Evolutionary conservation across 1,140 invertebrate species (phyloP).

Genomic region (Antheraea pernyi): DNA sequence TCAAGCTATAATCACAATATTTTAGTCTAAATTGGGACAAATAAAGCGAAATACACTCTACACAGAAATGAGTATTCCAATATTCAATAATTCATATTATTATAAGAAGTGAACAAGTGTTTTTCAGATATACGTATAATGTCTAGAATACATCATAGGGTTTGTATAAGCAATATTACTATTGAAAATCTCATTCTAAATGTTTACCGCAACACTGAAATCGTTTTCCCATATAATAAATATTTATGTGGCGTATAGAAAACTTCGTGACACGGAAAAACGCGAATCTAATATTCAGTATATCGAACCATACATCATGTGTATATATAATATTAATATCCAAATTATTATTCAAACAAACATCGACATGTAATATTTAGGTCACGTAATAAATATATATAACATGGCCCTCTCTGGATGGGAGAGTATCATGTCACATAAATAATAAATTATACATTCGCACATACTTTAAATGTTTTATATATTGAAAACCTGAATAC

Average conservation of each 20-base stretch:
- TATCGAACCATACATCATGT: neutral
- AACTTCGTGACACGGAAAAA: neutral
- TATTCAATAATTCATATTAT: too few species aligned
- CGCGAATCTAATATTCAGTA: neutral
- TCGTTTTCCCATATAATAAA: neutral
- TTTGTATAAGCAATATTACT: neutral
- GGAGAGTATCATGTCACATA: neutral
- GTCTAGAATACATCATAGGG: neutral
- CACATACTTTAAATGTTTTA: neutral
- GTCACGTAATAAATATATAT: neutral
- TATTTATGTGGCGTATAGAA: neutral
- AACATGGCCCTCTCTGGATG: neutral
- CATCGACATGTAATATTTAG: neutral
- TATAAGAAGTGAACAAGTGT: neutral
- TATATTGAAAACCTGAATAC: neutral
- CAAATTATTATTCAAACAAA: neutral
- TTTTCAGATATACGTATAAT: neutral
- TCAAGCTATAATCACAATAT: too few species aligned
- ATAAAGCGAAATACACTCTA: neutral
- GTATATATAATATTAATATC: neutral
- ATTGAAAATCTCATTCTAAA: neutral
- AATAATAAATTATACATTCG: constrained; percentile 1
- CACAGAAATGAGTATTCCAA: neutral
- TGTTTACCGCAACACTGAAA: neutral
- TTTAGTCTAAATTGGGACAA: neutral